Conservation (phyloP, 2,888 invertebrate species). For the Drosophila rellima region DNA sequence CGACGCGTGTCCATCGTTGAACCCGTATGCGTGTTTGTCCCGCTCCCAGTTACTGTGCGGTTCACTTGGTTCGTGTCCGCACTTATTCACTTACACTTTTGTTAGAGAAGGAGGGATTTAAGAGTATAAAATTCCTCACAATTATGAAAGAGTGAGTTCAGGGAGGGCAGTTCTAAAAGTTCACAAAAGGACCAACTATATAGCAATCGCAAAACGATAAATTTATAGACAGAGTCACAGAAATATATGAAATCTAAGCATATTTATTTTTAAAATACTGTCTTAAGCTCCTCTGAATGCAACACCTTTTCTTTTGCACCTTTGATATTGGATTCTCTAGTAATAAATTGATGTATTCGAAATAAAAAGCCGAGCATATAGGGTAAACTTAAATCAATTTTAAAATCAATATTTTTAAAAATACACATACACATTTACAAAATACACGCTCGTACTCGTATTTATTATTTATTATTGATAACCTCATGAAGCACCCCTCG, state of each 20-base stretch:
- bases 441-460: background rate
- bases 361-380: too few species aligned
- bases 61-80: constrained; percentile 59
- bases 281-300: too few species aligned
- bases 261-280: background rate
- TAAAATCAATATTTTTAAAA: too few species aligned
- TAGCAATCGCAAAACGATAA: background rate
- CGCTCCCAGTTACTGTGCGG: constrained; percentile 13
- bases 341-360: too few species aligned
- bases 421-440: too few species aligned
- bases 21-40: constrained; percentile 52
- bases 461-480: background rate
- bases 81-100: constrained; percentile 77
- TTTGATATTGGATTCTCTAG: too few species aligned
- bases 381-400: too few species aligned
- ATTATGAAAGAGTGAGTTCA: constrained; percentile 59
- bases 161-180: constrained; percentile 24
- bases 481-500: background rate
- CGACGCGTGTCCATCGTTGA: constrained; percentile 45
- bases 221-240: background rate
- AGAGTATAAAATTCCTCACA: constrained; percentile 56
- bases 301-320: too few species aligned
- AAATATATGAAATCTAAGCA: too few species aligned
- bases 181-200: background rate
- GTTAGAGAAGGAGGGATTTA: constrained; percentile 22